phyloP scores from a whole-genome alignment of 92 coral and sea anemone species.

The Epizoanthus scotinus region DNA sequence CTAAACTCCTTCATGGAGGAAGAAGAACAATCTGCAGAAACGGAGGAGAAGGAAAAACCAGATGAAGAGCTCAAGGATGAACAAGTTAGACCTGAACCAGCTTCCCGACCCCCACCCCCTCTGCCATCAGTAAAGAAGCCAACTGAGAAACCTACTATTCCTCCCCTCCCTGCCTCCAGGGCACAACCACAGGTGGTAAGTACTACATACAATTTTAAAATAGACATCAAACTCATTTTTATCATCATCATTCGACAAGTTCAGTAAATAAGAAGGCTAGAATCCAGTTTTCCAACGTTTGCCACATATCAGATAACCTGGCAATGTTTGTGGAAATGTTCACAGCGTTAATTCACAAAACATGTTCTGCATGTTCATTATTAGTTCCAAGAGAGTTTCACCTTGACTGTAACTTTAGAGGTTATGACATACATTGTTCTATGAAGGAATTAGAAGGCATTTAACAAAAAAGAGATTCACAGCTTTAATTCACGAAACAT shows the following conservation, averaged over 20 bases:
- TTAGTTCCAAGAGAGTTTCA: too few species aligned
- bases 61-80: constrained; percentile 17
- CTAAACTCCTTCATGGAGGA: background rate
- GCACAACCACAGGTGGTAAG: constrained; percentile 27
- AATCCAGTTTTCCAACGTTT: background rate
- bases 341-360: too few species aligned
- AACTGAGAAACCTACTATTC: constrained; percentile 43
- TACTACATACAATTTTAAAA: background rate
- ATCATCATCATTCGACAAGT: background rate
- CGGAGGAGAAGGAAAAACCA: constrained; percentile 27
- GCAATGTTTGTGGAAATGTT: too few species aligned
- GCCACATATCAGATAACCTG: too few species aligned
- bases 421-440: too few species aligned
- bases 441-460: too few species aligned
- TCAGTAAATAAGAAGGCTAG: background rate
- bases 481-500: too few species aligned
- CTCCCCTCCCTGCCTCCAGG: constrained; percentile 34
- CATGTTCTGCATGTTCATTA: too few species aligned
- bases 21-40: background rate
- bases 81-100: constrained; percentile 15
- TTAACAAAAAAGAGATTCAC: too few species aligned
- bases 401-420: too few species aligned
- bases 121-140: constrained; percentile 21
- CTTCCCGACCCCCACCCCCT: constrained; percentile 52
- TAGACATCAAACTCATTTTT: too few species aligned